A percentile compares a stretch with the other conserved stretches of the same genome.
Conservation (phyloP, 2,113 vertebrate species). For the Rhipidura dahli region DNA sequence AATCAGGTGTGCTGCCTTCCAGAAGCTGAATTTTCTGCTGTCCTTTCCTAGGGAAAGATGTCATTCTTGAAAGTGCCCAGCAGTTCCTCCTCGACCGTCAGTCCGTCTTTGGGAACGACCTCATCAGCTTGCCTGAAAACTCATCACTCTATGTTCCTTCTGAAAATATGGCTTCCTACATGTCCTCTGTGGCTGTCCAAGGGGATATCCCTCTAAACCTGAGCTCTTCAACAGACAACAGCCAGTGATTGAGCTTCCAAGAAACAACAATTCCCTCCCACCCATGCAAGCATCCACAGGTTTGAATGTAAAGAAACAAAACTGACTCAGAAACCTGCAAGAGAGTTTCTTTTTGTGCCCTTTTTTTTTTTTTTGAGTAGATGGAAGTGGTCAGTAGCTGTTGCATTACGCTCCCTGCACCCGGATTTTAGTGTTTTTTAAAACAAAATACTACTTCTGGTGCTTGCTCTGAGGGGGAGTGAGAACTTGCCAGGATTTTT, state of each 20-base stretch:
- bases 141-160: conserved; percentile 34
- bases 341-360: neutral
- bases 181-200: conserved; percentile 5
- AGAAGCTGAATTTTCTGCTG: neutral
- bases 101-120: conserved; percentile 17
- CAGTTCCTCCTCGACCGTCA: conserved; percentile 2
- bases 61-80: conserved; percentile 33
- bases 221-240: conserved; percentile 27
- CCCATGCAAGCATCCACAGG: neutral
- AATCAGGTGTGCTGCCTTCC: neutral
- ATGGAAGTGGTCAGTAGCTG: neutral
- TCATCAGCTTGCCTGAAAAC: conserved; percentile 40
- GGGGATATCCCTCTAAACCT: conserved; percentile 33
- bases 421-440: neutral
- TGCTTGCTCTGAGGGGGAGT: neutral
- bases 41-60: conserved; percentile 20
- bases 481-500: neutral
- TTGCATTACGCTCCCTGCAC: neutral
- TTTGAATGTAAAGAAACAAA: conserved; percentile 56
- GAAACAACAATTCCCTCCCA: neutral
- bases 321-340: neutral
- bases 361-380: neutral
- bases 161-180: conserved; percentile 33
- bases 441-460: neutral
- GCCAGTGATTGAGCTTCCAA: conserved; percentile 5